A percentile compares a stretch with the other conserved stretches of the same genome.
Conservation (phyloP, 2,888 invertebrate species). For the Epinotia ramella region DNA sequence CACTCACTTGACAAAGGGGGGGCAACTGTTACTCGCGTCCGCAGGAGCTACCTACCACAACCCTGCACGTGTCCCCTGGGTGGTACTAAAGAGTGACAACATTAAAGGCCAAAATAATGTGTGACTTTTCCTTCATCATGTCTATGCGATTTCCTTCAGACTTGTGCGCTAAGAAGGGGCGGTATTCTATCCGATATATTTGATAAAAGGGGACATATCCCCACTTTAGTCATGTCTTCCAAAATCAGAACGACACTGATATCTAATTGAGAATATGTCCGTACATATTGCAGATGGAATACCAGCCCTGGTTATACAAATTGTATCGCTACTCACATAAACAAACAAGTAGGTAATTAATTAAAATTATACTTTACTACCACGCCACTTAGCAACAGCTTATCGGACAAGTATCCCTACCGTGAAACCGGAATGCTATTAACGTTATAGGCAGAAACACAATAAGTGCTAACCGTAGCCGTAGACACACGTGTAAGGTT, state of each 20-base stretch:
- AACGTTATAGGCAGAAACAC: constrained; percentile 12
- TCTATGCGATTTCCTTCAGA: neutral
- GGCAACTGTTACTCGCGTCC: too few relatives aligned
- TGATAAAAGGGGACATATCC: neutral
- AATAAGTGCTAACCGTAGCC: neutral
- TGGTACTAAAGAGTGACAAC: too few relatives aligned
- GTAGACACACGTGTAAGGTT: constrained; percentile 1
- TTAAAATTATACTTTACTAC: neutral
- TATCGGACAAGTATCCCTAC: constrained; percentile 18
- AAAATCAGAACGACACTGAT: neutral
- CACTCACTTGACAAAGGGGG: too few relatives aligned
- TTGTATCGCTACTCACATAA: constrained; percentile 1
- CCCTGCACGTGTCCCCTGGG: too few relatives aligned
- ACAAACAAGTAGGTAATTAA: constrained; percentile 6
- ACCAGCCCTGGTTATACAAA: neutral
- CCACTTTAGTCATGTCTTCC: neutral
- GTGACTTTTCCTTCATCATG: neutral
- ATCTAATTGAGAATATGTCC: too few relatives aligned
- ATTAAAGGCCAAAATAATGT: too few relatives aligned
- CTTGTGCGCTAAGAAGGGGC: neutral
- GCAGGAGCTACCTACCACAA: too few relatives aligned
- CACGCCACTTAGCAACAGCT: constrained; percentile 24
- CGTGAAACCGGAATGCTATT: neutral
- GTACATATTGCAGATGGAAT: neutral
- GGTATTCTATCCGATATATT: neutral